These are phyloP conservation scores for Hypothenemus hampei DNA, from an alignment of 1,140 invertebrate species.

Conservation along the genomic window DNA sequence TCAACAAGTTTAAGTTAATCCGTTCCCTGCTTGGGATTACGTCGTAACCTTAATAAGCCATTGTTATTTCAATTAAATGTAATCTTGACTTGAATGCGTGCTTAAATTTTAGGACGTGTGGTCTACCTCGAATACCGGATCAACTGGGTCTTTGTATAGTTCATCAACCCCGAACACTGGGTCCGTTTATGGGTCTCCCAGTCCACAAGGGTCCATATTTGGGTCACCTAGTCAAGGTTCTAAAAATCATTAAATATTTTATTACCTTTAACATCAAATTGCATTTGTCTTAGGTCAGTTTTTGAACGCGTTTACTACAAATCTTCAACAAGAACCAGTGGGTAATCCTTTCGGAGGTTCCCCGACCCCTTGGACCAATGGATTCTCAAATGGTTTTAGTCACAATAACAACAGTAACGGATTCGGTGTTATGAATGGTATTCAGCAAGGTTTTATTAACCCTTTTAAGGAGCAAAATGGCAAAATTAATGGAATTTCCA, in stretches of 20 bases:
- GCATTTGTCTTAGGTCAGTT: conserved; percentile 41
- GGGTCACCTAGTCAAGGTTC: conserved; percentile 45
- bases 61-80: neutral
- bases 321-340: conserved; percentile 29
- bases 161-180: conserved; percentile 43
- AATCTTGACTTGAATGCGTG: neutral
- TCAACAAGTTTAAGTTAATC: neutral
- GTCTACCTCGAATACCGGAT: conserved; percentile 31
- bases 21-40: too few relatives aligned
- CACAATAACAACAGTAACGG: conserved; percentile 16
- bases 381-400: conserved; percentile 4
- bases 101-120: conserved; percentile 20
- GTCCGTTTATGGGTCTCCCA: conserved; percentile 42
- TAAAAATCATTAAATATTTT: neutral
- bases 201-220: conserved; percentile 43
- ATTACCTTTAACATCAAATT: neutral
- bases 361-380: conserved; percentile 8
- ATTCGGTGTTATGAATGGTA: conserved; percentile 3
- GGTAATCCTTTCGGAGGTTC: conserved; percentile 16
- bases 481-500: conserved; percentile 35
- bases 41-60: too few relatives aligned
- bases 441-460: conserved; percentile 28
- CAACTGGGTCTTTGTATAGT: conserved; percentile 43
- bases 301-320: conserved; percentile 34
- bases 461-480: conserved; percentile 31